Conservation (phyloP, 2,113 vertebrate genomes). For the Eulemur rufifrons region DNA sequence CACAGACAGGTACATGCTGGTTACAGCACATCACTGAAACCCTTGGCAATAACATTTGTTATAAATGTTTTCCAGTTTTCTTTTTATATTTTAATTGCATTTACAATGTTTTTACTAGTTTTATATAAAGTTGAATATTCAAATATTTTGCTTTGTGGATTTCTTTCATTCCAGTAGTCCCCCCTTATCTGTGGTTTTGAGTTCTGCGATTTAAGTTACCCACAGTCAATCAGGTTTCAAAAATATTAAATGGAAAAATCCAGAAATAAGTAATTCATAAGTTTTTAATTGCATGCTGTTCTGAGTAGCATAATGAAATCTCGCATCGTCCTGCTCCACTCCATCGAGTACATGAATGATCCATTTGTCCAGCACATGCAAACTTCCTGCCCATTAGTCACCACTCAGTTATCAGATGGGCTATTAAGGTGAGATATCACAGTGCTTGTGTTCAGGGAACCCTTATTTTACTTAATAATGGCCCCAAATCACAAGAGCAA, state of each 20-base stretch:
- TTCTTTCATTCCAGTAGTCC: neutral
- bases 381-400: neutral
- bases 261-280: neutral
- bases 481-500: neutral
- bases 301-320: neutral
- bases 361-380: neutral
- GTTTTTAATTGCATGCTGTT: neutral
- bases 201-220: neutral
- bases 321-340: neutral
- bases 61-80: neutral
- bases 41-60: neutral
- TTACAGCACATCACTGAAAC: neutral
- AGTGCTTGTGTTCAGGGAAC: neutral
- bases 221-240: neutral
- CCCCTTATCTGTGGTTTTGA: neutral
- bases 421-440: neutral
- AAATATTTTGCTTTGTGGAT: neutral
- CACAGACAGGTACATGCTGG: neutral
- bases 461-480: neutral
- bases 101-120: neutral
- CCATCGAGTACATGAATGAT: neutral
- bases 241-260: neutral
- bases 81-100: slow-evolving; percentile 19
- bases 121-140: neutral
- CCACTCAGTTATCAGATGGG: neutral